These are phyloP conservation scores for Phalacrocorax brasilianus DNA, from an alignment of 2,113 vertebrate species.

Conservation along the genomic window DNA sequence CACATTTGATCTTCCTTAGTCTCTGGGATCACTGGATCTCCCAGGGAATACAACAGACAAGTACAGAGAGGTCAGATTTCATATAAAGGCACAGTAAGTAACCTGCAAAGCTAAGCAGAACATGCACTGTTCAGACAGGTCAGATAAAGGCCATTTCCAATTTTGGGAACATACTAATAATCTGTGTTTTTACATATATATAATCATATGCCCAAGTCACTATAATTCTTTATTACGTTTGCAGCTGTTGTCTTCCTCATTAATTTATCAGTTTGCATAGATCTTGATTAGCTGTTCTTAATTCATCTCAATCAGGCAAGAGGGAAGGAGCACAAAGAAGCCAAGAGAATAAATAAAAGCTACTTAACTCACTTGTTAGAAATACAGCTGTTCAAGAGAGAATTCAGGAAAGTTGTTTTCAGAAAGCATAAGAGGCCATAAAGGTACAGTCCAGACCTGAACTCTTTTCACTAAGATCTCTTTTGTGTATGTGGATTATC, in stretches of 20 bases:
- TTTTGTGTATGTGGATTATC: rapidly evolving
- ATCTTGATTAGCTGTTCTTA: background rate
- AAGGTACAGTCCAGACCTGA: background rate
- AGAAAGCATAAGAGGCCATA: background rate
- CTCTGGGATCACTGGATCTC: background rate
- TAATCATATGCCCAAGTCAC: background rate
- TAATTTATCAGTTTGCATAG: background rate
- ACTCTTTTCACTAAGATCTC: background rate
- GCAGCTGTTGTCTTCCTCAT: background rate
- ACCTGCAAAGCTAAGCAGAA: background rate
- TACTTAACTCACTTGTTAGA: background rate
- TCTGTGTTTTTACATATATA: background rate
- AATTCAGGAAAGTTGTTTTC: background rate
- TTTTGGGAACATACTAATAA: background rate
- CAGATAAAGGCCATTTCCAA: background rate
- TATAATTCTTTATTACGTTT: background rate
- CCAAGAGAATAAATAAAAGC: background rate
- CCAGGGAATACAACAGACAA: background rate
- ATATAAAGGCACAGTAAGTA: background rate
- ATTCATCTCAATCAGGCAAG: background rate
- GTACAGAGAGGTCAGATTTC: background rate
- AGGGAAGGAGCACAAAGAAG: background rate
- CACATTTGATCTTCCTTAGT: background rate
- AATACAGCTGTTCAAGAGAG: background rate
- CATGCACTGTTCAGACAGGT: background rate